Percentiles rank a stretch among this genome's conserved stretches.
These are phyloP conservation scores for Hoplodrina ambigua DNA, from an alignment of 2,888 invertebrate species.

Conservation along the genomic window DNA sequence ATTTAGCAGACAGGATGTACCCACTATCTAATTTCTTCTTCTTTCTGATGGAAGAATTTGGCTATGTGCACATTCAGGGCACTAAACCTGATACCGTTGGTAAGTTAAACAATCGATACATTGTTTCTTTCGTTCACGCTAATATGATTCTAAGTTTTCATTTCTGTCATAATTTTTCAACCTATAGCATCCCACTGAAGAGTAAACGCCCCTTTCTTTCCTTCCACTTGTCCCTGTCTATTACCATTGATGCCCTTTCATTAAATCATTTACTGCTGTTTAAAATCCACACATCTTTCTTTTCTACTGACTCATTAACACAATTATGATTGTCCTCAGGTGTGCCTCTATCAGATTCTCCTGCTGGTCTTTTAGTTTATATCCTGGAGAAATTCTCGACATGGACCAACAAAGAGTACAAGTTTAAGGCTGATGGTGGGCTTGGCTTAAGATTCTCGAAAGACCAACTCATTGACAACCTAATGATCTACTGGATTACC, in stretches of 20 bases:
- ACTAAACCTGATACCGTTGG: conserved; percentile 97
- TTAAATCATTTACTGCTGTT: no score
- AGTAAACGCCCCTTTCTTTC: no score
- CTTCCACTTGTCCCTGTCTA: no score
- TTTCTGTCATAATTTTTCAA: no score
- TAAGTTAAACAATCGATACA: conserved; percentile 71
- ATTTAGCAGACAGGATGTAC: conserved; percentile 86
- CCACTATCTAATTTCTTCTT: conserved; percentile 77
- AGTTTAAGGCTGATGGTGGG: conserved; percentile 92
- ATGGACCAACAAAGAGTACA: conserved; percentile 91
- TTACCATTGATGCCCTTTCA: not conserved
- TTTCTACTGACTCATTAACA: not conserved
- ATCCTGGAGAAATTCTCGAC: conserved; percentile 96
- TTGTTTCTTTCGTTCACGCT: no score
- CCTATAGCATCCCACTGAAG: no score
- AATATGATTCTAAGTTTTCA: no score
- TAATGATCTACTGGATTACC: conserved; percentile 96
- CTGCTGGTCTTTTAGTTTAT: conserved; percentile 95
- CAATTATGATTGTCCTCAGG: conserved; percentile 65
- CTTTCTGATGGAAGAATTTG: conserved; percentile 74
- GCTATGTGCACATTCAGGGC: conserved; percentile 93
- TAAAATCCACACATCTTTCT: no score
- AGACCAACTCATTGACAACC: conserved; percentile 94
- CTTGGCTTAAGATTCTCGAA: conserved; percentile 91
- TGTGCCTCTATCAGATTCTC: conserved; percentile 92